Base-by-base conservation (phyloP, 2,888 invertebrate species). In the Rhagonycha fulva region DNA sequence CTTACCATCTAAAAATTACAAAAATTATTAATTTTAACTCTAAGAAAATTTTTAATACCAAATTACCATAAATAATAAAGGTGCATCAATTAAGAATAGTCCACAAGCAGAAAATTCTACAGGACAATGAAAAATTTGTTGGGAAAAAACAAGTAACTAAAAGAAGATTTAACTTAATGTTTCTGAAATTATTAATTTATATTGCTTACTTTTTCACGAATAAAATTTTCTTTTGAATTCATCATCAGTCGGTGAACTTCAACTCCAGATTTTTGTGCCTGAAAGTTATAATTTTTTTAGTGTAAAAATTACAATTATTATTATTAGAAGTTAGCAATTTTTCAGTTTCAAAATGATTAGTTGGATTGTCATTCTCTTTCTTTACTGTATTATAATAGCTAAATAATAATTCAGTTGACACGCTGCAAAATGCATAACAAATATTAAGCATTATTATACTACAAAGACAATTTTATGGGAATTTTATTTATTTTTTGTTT, bases 1-100 rank as follows among this genome's bases (percentile, higher is more conserved):
- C 88, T 87, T 10, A 86, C 83, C 73, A 88, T 86, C 88, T 88
- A 75, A 76, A 85, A 86, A 78, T 66, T 11, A 67, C 60, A 78
- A 78, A 62, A 71, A 9, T 7, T 10, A 30, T n/a, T 62, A 26
- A 24, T 28, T 14, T 24, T 14, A 47, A 11, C 5, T 14, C 14
- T 69, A 66, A 61, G 12, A 70, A 67, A 71, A 9, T 26, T 47
- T 14, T 67, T 72, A 28, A 10, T 61, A 68, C 12, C 14, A 26
- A 24, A 26, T 80, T 78, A 84, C 85, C 70, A 80, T 81, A 72
- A 82, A 83, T 32, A 84, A 62, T 14, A 84, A 74, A 12, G 80
- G 78, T 10, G 80, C 79, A 80, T 84, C 82, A 47, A 84, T 81
- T 11, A 76, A 67, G 76, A 84, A 83, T 23, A 85, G 76, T n/a